Evolutionary conservation across 2,113 vertebrate genomes (phyloP).

Genomic region (Larimichthys crocea): DNA sequence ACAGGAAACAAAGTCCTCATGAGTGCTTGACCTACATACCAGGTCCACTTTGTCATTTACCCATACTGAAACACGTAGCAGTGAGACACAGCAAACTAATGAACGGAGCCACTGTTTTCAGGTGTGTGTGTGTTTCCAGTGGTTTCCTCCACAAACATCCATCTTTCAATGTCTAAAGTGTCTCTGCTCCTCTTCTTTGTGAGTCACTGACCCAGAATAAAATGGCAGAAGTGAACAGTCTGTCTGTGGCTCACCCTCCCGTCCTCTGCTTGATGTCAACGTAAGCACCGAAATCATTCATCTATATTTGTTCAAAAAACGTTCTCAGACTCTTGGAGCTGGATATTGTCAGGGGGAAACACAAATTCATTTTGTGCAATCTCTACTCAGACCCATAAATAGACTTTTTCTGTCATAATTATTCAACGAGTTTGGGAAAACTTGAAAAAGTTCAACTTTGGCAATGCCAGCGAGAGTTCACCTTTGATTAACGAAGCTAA

Average conservation of each 20-base stretch:
- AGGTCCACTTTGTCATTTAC: not conserved
- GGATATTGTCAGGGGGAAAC: not conserved
- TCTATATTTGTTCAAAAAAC: not conserved
- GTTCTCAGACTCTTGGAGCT: not conserved
- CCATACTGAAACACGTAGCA: not conserved
- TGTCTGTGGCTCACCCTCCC: conserved; percentile 6
- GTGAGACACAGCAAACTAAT: not conserved
- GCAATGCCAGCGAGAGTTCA: too few species aligned
- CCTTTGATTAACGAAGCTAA: too few species aligned
- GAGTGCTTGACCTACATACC: conserved; percentile 20
- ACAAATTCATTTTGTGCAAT: not conserved
- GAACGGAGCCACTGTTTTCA: not conserved
- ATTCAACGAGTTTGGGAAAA: conserved; percentile 37
- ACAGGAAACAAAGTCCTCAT: conserved; percentile 4
- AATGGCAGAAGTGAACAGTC: conserved; percentile 2
- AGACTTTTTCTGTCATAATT: not conserved
- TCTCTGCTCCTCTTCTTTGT: not conserved
- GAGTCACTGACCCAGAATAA: not conserved
- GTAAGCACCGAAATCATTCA: not conserved
- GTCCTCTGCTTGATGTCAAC: not conserved
- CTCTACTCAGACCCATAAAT: not conserved
- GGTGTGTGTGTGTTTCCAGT: not conserved
- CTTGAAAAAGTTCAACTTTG: conserved; percentile 4
- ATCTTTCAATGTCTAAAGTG: not conserved
- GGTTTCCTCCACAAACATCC: not conserved